Evolutionary conservation across 2,888 invertebrate genomes (phyloP), one percentile per base, ranked within the genome.

Genomic region (Drosophila lacicola): DNA sequence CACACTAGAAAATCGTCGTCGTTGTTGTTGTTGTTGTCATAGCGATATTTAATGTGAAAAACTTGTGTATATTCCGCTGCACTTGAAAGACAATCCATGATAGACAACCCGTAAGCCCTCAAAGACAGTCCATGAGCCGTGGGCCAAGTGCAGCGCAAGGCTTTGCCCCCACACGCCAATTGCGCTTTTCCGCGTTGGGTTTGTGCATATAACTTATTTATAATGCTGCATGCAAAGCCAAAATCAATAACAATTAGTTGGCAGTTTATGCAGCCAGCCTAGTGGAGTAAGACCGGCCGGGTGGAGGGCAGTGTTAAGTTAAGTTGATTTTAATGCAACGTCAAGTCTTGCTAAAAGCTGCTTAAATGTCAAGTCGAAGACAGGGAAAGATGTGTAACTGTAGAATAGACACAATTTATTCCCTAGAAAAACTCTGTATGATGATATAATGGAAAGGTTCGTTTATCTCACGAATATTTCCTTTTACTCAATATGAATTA

Each of bases 211-310:
- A 21, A 41, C 19, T 63, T 66, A 60, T 57, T 61, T 37, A 56
- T n/a, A 66, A 66, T 51, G 50, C 36, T 42, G 29, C 74, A 74
- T 67, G 75, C 55, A 74, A 74, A 75, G 63, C 58, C 47, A 54
- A 78, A 78, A 80, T 80, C 78, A 73, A 78, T 78, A 78, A 73
- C 73, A 78, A 73, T 80, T 78, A 65, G 70, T 71, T 74, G 58
- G 53, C 72, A 74, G 71, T 62, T 60, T 69, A 64, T 69, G 69
- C 69, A 56, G 63, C 6, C 49, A 19, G 9, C 17, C 19, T 21
- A 29, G 54, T 17, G 49, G 33, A 56, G 51, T 56, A 17, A 2
- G 21, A 9, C 19, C 13, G 21, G 17, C 17, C 17, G 17, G 17
- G 17, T 17, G 17, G 17, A 1, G 8, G 9, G 45, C 2, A 3